Base-by-base conservation (phyloP, 2,888 invertebrate species). In the Dugesia japonica region DNA sequence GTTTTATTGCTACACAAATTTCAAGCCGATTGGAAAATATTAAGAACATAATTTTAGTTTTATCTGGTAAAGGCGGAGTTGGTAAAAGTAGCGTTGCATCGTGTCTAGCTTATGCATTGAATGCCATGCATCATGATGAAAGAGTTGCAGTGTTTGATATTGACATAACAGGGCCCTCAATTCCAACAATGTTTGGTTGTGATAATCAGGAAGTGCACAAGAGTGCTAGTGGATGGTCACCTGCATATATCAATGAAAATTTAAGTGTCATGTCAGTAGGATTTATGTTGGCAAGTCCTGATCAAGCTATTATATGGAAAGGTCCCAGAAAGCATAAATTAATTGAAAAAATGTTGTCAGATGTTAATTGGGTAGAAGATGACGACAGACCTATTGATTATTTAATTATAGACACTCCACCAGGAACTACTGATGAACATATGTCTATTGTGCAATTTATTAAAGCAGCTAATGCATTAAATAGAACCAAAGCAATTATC, bases 281-380 rank as follows among this genome's bases (percentile, higher is more conserved):
- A 0, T 84, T 85, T 78, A 94, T 95, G 77, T 85, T 95, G 1
- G 88, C 88, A 72, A 90, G 90, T 80, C 89, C 90, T 0, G 92
- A 92, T 83, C 92, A 94, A 83, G 95, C 97, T 0, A 91, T 99
- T n/a, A 94, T 99, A 81, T 98, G 98, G 98, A 88, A 98, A 81
- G 98, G 98, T 28, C 97, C 98, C 0, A 93, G 94, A 85, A 99
- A 98, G 85, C 97, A 76, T 87, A 90, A 91, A 76, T 91, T 95
- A 90, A 93, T 97, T 72, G 91, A 90, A 84, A 94, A 94, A 84
- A 94, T 95, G 84, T 85, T 97, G n/a, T 89, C 89, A 77, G 93
- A 94, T 86, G 94, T 85, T 13, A 83, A 84, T 79, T 85, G 85
- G 85, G 90, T 91, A 77, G 89, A 88, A 74, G 31, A 13, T 4